These are phyloP conservation scores for western clawed frog (Xenopus tropicalis) DNA, from an alignment of 2,113 vertebrate genomes.

Conservation along the genomic window UCB_Xtro_10.0 CM004448.2:82567001-82567500, in stretches of 20 bases:
- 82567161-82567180: not conserved
- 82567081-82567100: not conserved
- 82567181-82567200: not conserved
- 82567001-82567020: slow-evolving; percentile 17
- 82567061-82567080: not conserved
- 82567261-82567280: not conserved
- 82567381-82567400: slow-evolving; percentile 32
- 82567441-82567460: slow-evolving; percentile 26
- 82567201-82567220: not conserved
- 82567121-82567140: not conserved
- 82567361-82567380: slow-evolving; percentile 33
- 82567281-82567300: not conserved
- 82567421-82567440: slow-evolving; percentile 15
- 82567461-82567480: slow-evolving; percentile 1
- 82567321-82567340: slow-evolving; percentile 17
- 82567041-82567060: not conserved
- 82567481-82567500: slow-evolving; percentile 8
- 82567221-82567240: not conserved
- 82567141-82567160: not conserved
- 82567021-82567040: not conserved
- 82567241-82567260: not conserved
- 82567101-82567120: not conserved
- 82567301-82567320: not conserved
- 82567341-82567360: slow-evolving; percentile 6
- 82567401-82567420: slow-evolving; percentile 33